Conservation (phyloP, 2,113 vertebrate genomes). For the Grammomys dolichurus region DNA sequence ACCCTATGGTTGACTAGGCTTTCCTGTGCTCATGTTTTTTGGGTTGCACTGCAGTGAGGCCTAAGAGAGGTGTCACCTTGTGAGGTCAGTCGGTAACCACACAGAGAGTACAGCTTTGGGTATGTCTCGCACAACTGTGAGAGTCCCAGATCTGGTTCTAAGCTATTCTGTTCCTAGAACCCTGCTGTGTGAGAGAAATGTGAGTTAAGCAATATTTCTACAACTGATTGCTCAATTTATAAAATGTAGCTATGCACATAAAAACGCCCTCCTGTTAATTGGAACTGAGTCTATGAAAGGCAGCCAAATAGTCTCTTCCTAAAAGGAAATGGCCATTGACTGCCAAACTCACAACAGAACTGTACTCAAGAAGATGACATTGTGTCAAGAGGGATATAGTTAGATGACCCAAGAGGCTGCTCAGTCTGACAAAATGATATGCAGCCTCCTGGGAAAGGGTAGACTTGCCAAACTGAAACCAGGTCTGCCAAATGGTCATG, state of each 20-base stretch:
- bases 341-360: not conserved
- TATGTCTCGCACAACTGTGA: not conserved
- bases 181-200: not conserved
- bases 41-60: not conserved
- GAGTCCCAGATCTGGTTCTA: not conserved
- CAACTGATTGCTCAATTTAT: constrained; percentile 10
- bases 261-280: constrained; percentile 33
- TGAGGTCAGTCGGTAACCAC: not conserved
- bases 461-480: not conserved
- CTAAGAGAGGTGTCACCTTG: not conserved
- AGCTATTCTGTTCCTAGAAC: not conserved
- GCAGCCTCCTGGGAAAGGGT: not conserved
- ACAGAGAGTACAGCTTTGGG: not conserved
- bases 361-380: not conserved
- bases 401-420: not conserved
- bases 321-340: constrained; percentile 7
- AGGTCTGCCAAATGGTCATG: not conserved
- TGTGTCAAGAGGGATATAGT: not conserved
- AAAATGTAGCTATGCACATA: constrained; percentile 26
- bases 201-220: not conserved
- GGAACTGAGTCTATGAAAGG: not conserved
- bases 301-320: not conserved
- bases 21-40: not conserved
- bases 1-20: not conserved
- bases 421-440: not conserved